Evolutionary conservation across 2,113 vertebrate species (phyloP).

Genomic region (Nothobranchius furzeri): DNA sequence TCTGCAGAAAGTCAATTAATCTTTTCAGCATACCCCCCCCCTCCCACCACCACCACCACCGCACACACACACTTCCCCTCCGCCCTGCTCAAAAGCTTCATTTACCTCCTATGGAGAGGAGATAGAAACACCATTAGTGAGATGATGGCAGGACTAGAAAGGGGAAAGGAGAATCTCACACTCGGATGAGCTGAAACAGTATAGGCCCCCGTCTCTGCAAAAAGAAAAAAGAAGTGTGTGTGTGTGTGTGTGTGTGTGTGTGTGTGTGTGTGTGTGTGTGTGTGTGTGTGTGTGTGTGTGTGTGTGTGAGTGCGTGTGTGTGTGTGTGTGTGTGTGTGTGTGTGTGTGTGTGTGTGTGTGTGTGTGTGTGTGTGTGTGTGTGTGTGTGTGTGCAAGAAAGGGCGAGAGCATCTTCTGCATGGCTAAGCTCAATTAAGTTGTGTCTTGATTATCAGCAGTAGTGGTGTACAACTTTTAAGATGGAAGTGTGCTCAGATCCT

Average conservation of each 20-base stretch:
- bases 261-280: constrained; percentile 57
- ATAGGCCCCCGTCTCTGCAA: constrained; percentile 65
- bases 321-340: no score
- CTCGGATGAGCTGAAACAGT: constrained; percentile 89
- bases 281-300: constrained; percentile 47
- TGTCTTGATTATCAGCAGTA: constrained; percentile 76
- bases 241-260: constrained; percentile 47
- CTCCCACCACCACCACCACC: background rate
- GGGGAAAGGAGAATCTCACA: constrained; percentile 92
- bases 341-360: constrained; percentile 47
- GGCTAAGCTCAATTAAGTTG: constrained; percentile 70
- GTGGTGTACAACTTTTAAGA: constrained; percentile 81
- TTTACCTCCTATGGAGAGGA: constrained; percentile 95
- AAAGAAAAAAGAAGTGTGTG: constrained; percentile 40
- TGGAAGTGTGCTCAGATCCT: constrained; percentile 89
- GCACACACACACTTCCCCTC: constrained; percentile 42
- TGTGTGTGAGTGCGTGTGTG: no score
- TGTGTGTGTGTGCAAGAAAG: constrained; percentile 73
- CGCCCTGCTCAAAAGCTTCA: constrained; percentile 91
- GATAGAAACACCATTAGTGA: constrained; percentile 95
- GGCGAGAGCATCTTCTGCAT: constrained; percentile 78
- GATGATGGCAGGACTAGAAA: constrained; percentile 82
- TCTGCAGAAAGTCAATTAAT: constrained; percentile 85
- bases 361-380: constrained; percentile 58
- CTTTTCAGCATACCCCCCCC: constrained; percentile 82